A percentile compares a stretch with the other conserved stretches of the same genome.
phyloP scores from a whole-genome alignment of 2,888 invertebrate species.

The Agrotis ipsilon region DNA sequence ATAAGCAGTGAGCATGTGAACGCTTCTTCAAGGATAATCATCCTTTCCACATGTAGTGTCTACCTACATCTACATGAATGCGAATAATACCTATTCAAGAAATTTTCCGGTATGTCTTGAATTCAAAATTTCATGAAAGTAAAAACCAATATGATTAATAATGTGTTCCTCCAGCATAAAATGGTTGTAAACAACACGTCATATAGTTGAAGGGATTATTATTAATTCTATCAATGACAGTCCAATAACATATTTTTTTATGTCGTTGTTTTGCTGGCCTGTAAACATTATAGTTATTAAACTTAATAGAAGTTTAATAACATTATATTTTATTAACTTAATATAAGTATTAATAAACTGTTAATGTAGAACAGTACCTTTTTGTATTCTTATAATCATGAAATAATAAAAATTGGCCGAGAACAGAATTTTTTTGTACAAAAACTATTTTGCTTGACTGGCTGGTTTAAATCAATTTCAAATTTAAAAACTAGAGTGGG shows the following conservation, averaged over 20 bases:
- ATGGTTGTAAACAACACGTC: constrained; percentile 50
- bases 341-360: too few species aligned
- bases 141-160: background rate
- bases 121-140: constrained; percentile 13
- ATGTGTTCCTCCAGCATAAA: background rate
- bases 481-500: too few species aligned
- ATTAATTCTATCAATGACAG: constrained; percentile 33
- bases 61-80: background rate
- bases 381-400: background rate
- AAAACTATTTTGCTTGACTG: too few species aligned
- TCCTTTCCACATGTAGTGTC: constrained; percentile 15
- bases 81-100: constrained; percentile 1
- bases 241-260: background rate
- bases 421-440: too few species aligned
- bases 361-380: background rate
- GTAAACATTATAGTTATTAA: constrained; percentile 7
- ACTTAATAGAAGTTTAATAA: too few species aligned
- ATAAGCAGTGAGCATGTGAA: constrained; percentile 13
- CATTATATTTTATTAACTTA: too few species aligned
- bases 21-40: constrained; percentile 37
- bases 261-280: background rate
- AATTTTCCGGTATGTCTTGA: constrained; percentile 30
- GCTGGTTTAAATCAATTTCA: too few species aligned
- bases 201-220: constrained; percentile 23
- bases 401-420: too few species aligned